A percentile compares a stretch with the other conserved stretches of the same genome.
phyloP scores from a whole-genome alignment of 2,113 vertebrate genomes.

The Hylia prasina region DNA sequence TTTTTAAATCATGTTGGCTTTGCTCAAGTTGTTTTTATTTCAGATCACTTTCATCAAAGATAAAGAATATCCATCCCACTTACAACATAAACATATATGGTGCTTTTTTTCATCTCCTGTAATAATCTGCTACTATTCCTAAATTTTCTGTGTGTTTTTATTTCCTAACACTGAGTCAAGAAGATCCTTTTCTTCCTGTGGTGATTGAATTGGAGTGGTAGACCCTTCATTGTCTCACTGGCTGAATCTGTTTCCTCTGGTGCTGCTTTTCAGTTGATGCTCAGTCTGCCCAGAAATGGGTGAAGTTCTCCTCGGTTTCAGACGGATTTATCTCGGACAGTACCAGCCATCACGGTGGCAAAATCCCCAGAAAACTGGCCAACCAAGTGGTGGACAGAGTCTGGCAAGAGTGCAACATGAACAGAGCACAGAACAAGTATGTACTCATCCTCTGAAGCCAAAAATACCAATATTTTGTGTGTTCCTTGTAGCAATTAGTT shows the following conservation, averaged over 20 bases:
- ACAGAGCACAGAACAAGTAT: slow-evolving; percentile 95
- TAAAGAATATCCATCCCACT: not conserved
- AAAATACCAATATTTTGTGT: not conserved
- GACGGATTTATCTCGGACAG: slow-evolving; percentile 88
- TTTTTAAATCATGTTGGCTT: not conserved
- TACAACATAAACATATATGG: not conserved
- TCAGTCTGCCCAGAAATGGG: slow-evolving; percentile 93
- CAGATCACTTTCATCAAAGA: not conserved
- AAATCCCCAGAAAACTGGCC: slow-evolving; percentile 89
- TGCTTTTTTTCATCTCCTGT: fast-evolving
- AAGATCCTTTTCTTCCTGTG: not conserved
- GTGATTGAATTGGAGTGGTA: not conserved
- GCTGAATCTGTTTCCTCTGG: not conserved
- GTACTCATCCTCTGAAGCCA: slow-evolving; percentile 33
- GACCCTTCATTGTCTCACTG: not conserved
- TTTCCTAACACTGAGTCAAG: not conserved
- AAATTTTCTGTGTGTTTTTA: not conserved
- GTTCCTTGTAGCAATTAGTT: not conserved
- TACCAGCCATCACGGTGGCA: slow-evolving; percentile 93
- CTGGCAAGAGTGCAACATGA: slow-evolving; percentile 99
- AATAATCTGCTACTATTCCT: not conserved
- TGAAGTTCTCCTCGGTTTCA: slow-evolving; percentile 87
- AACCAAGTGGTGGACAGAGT: slow-evolving; percentile 93
- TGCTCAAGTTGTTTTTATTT: not conserved
- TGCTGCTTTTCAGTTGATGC: slow-evolving; percentile 83